These are phyloP conservation scores for Paragorgia papillata DNA, from an alignment of 92 coral and sea anemone species.

Conservation along the genomic window DNA sequence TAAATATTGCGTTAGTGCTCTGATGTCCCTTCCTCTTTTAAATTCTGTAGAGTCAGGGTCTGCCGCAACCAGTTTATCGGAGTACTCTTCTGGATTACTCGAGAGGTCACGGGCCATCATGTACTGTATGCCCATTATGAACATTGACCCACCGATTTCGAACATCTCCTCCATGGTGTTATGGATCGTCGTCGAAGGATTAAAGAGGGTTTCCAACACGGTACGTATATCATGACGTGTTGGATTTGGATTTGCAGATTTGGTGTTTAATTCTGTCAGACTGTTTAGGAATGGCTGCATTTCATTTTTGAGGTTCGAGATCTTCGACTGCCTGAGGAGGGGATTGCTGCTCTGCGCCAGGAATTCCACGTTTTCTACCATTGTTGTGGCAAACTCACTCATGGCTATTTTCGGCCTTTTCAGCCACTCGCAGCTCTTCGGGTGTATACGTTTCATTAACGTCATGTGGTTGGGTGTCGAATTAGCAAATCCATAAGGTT, in stretches of 20 bases:
- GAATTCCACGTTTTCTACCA: not conserved
- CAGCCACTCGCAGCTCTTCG: not conserved
- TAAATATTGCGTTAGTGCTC: not conserved
- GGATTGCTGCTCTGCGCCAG: not conserved
- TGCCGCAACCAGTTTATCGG: not conserved
- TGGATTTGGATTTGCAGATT: not conserved
- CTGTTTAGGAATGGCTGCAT: not conserved
- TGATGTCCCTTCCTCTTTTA: not conserved
- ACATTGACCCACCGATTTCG: not conserved
- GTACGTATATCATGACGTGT: not conserved
- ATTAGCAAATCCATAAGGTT: not conserved
- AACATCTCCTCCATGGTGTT: not conserved
- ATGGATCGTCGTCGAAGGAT: not conserved
- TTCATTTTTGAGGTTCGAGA: not conserved
- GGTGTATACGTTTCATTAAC: not conserved
- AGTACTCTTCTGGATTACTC: not conserved
- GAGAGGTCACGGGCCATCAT: not conserved
- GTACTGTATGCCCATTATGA: not conserved
- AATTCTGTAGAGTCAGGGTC: not conserved
- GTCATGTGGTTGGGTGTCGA: not conserved
- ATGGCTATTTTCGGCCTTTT: not conserved
- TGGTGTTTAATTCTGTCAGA: not conserved
- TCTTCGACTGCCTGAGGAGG: not conserved
- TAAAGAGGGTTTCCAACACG: not conserved
- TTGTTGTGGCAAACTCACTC: slow-evolving; percentile 1